A percentile compares a stretch with the other conserved stretches of the same genome.
phyloP scores from a whole-genome alignment of 2,888 invertebrate species.

The Microplitis deprimator region DNA sequence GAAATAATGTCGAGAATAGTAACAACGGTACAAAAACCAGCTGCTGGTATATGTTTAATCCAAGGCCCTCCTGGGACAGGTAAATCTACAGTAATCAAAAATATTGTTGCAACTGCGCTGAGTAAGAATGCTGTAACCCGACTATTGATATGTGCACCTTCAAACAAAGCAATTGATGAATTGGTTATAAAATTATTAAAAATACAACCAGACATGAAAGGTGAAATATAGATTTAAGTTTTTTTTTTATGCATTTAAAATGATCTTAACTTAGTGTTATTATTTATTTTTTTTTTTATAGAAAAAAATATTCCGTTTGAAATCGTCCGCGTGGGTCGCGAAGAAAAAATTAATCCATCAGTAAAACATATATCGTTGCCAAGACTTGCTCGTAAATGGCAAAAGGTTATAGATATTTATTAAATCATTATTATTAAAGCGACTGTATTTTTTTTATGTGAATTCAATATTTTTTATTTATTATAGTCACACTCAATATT shows the following conservation, averaged over 20 bases:
- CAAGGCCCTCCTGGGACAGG: constrained; percentile 90
- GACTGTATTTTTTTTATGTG: too few relatives aligned
- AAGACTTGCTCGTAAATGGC: constrained; percentile 73
- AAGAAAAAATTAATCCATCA: constrained; percentile 75
- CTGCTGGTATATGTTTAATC: constrained; percentile 81
- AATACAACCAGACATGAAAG: constrained; percentile 69
- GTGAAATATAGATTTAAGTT: background rate
- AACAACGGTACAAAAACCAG: constrained; percentile 69
- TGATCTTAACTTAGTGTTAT: too few relatives aligned
- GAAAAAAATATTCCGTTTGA: constrained; percentile 71
- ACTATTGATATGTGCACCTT: constrained; percentile 87
- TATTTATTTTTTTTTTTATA: background rate
- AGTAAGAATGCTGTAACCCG: constrained; percentile 72
- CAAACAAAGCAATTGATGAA: constrained; percentile 89
- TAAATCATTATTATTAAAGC: too few relatives aligned
- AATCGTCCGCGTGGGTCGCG: constrained; percentile 79
- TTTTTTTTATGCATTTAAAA: too few relatives aligned
- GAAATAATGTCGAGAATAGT: constrained; percentile 75
- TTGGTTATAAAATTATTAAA: constrained; percentile 78
- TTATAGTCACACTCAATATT: too few relatives aligned
- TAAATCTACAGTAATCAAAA: constrained; percentile 85
- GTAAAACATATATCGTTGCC: constrained; percentile 75
- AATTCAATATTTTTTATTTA: too few relatives aligned
- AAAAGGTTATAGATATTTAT: constrained; percentile 18
- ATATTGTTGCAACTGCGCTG: constrained; percentile 80